Base-by-base conservation (phyloP, 2,888 invertebrate genomes). In the Acanthosoma haemorrhoidale region DNA sequence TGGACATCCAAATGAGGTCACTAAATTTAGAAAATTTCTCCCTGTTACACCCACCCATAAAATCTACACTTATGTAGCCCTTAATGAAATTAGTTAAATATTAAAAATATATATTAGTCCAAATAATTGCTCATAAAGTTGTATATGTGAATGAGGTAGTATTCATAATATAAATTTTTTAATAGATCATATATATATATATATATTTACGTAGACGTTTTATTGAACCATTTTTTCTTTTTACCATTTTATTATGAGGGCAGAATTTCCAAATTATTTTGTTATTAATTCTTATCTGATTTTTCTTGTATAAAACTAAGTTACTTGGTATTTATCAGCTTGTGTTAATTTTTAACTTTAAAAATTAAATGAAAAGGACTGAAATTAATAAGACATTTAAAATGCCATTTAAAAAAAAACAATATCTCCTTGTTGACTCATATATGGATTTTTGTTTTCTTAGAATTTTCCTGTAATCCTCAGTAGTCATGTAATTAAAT, bases 61-160 rank as follows among this genome's bases (percentile, higher is more conserved):
- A 41, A 39, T 43, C 29, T 43, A 31, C 38, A 11, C 64, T 31
- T 15, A 64, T 29, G 36, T 63, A 51, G 51, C 6, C 51, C 29
- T 51, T 51, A 51, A 13, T 51, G 25, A 51, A n/a, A 25, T 25
- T 51, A 51, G 51, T 51, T 51, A n/a, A 6, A 29, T n/a, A 25
- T 3, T 25, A 51, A 21, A 51, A 51, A 29, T 21, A 21, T 51
- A 25, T 25, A 25, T n/a, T 51, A 13, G 25, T 51, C 51, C n/a
- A 6, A 51, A 51, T 9, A 13, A 25, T 51, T 25, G n/a, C 18
- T 51, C 25, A 51, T 4, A 29, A 25, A 29, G 29, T 25, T 21
- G 51, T n/a, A 51, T 51, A 51, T 51, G 51, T 51, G 51, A 51
- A 51, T 51, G 51, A 13, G 25, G 51, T 51, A 51, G 51, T 51